Evolutionary conservation across 37 sponge, comb jelly and placozoan genomes (phyloP).

Genomic region (Spongilla lacustris): DNA sequence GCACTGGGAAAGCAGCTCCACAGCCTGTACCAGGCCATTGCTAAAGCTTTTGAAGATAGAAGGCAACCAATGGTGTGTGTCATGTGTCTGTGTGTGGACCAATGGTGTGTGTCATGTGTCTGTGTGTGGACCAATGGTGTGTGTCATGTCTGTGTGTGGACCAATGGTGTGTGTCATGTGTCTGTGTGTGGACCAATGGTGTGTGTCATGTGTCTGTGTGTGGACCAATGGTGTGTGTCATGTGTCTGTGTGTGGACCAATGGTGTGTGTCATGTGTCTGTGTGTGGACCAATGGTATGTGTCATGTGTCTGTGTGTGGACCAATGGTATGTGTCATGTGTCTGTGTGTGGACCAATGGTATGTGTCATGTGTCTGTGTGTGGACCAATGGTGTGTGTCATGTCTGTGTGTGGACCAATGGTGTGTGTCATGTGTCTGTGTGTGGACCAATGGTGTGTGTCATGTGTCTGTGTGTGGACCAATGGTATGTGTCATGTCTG

Average conservation of each 20-base stretch:
- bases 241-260: not conserved
- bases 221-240: not conserved
- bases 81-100: not conserved
- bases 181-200: not conserved
- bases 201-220: not conserved
- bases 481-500: too few relatives aligned
- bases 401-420: too few relatives aligned
- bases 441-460: not conserved
- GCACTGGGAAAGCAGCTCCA: constrained; percentile 18
- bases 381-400: too few relatives aligned
- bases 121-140: not conserved
- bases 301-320: too few relatives aligned
- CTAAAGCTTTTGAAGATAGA: not conserved
- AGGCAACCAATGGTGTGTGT: not conserved
- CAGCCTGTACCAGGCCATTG: not conserved
- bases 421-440: not conserved
- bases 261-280: not conserved
- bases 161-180: not conserved
- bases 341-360: not conserved
- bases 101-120: not conserved
- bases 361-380: not conserved
- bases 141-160: too few relatives aligned
- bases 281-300: too few relatives aligned
- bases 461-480: not conserved
- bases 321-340: not conserved